A percentile compares a stretch with the other conserved stretches of the same genome.
Evolutionary conservation across 1,140 invertebrate genomes (phyloP).

Genomic region (Nasonia vitripennis): DNA sequence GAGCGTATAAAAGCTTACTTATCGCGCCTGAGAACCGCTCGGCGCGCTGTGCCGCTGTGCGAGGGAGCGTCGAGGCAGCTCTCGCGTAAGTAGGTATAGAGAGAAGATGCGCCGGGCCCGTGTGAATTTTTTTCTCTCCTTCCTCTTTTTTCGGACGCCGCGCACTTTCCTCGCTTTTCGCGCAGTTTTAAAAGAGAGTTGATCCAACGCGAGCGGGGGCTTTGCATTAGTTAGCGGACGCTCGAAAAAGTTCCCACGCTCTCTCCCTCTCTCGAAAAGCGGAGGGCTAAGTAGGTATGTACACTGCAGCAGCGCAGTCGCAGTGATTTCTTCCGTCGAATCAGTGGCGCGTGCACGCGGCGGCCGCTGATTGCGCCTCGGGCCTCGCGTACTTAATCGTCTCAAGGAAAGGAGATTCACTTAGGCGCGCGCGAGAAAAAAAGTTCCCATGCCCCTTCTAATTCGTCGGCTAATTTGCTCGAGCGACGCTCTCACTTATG

Average conservation of each 20-base stretch:
- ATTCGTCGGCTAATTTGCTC: slow-evolving; percentile 32
- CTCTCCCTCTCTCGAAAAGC: background rate
- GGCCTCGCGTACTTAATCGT: background rate
- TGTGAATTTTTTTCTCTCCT: slow-evolving; percentile 51
- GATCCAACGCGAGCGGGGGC: no score
- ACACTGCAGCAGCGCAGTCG: no score
- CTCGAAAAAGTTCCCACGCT: background rate
- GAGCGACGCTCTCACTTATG: background rate
- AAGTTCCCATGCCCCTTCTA: slow-evolving; percentile 38
- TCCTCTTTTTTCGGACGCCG: background rate
- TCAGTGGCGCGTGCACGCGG: background rate
- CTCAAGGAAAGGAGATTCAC: slow-evolving; percentile 17
- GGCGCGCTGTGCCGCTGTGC: slow-evolving; percentile 26
- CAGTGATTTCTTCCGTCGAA: background rate
- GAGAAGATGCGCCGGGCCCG: slow-evolving; percentile 36
- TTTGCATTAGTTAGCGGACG: no score
- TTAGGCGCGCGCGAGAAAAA: background rate
- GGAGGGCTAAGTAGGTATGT: background rate
- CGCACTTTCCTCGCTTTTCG: no score
- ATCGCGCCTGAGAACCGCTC: slow-evolving; percentile 50
- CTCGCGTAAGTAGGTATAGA: background rate
- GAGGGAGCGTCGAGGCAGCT: slow-evolving; percentile 14
- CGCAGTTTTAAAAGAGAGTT: no score
- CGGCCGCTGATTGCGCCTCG: no score
- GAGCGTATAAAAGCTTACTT: slow-evolving; percentile 50